A percentile compares a stretch with the other conserved stretches of the same genome.
These are phyloP conservation scores for Agrochola lota DNA, from an alignment of 2,888 invertebrate genomes.

Conservation along the genomic window DNA sequence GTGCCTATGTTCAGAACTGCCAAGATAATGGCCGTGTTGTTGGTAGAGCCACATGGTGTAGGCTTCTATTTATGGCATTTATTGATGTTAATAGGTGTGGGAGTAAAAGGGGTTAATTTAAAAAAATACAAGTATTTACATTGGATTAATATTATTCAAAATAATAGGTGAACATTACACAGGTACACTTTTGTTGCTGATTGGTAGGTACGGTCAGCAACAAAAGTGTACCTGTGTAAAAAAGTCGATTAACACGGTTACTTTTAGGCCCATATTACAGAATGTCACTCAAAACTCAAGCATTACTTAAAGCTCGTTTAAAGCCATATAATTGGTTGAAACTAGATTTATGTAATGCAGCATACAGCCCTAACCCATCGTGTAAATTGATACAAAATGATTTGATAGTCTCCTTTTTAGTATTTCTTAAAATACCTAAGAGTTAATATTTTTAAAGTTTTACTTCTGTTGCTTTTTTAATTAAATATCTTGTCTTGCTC, in stretches of 20 bases:
- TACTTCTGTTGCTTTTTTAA: background rate
- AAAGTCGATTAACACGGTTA: background rate
- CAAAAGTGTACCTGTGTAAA: too few species aligned
- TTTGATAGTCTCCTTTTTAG: background rate
- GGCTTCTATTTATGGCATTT: background rate
- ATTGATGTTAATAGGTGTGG: background rate
- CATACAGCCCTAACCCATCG: background rate
- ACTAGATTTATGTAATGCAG: too few species aligned
- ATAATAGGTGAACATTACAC: background rate
- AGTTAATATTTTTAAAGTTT: background rate
- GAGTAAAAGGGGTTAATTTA: background rate
- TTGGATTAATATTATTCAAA: constrained; percentile 5
- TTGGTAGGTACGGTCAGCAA: too few species aligned
- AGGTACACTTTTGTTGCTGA: background rate
- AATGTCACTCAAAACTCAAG: too few species aligned
- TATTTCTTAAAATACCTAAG: too few species aligned
- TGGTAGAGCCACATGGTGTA: background rate
- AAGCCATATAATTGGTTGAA: too few species aligned
- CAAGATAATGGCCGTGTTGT: too few species aligned
- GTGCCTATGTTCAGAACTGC: too few species aligned
- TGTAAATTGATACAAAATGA: background rate
- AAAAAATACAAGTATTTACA: background rate
- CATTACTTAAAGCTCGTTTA: too few species aligned
- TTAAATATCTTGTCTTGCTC: background rate
- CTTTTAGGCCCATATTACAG: background rate